Base-by-base conservation (phyloP, 2,888 invertebrate species). In the Caenorhabditis sp. region DNA sequence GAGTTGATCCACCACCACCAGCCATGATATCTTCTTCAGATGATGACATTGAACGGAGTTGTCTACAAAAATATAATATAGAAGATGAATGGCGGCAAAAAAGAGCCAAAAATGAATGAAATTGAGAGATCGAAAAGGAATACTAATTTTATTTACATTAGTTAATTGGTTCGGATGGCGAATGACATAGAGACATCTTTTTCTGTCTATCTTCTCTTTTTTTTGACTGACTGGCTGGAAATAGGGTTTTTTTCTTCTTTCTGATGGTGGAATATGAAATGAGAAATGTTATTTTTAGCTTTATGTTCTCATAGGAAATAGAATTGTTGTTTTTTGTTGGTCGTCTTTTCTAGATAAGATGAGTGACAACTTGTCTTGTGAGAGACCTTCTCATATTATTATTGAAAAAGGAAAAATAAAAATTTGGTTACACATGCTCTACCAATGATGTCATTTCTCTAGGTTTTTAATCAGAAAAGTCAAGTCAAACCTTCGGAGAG, bases 1-100 rank as follows among this genome's bases (percentile, higher is more conserved):
- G 58, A 27, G 70, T 65, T 49, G 66, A 70, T 14, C 70, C 67
- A 43, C 64, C 63, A 43, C 65, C 63, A 12, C 74, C 73, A 21
- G 70, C 68, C 23, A 64, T 63, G 14, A 70, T 71, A 56, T 97
- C 97, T 88, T 97, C 97, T 88, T 94, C 94, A 64, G 94, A 94
- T 86, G 93, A 93, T 5, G 80, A 80, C 81, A 84, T 82, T 50
- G 83, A 83, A 20, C 80, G 77, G 12, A 82, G 58, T 75, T 83
- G 83, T 54, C 83, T 83, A 70, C 27, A 76, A 69, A 23, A 7
- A 27, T 25, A 4, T 36, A 20, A 58, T n/a, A 10, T n/a, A n/a
- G n/a, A n/a, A n/a, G n/a, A n/a, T n/a, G n/a, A n/a, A n/a, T n/a
- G n/a, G n/a, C n/a, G n/a, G n/a, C n/a, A n/a, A n/a, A n/a, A n/a